Percentiles rank a stretch among this genome's conserved stretches.
Conservation (phyloP, 2,888 invertebrate species). For the Drosophila melanocephala region DNA sequence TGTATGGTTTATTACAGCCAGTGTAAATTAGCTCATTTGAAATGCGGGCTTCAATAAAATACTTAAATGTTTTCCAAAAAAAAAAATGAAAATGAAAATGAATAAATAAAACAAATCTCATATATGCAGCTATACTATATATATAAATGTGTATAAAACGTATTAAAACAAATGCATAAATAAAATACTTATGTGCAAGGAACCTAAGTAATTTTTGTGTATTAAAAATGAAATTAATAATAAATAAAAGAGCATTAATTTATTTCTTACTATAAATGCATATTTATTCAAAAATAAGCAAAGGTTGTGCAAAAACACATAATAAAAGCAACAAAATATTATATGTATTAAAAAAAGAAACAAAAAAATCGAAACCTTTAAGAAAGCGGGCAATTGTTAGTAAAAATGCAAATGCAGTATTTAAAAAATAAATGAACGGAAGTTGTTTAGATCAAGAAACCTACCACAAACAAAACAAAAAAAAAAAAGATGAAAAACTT, state of each 20-base stretch:
- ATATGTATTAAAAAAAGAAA: constrained; percentile 53
- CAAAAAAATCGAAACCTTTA: constrained; percentile 46
- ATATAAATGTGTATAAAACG: constrained; percentile 58
- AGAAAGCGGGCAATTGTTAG: constrained; percentile 64
- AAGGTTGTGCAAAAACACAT: constrained; percentile 81
- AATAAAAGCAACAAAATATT: constrained; percentile 70
- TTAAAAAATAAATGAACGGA: constrained; percentile 32
- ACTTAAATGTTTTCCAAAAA: constrained; percentile 69
- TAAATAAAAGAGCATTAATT: constrained; percentile 75
- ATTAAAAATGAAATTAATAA: constrained; percentile 59
- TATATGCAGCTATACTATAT: constrained; percentile 74
- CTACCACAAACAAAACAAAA: constrained; percentile 49
- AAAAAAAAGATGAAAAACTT: constrained; percentile 46
- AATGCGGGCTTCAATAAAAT: constrained; percentile 39
- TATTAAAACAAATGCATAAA: constrained; percentile 48
- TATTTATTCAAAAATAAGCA: constrained; percentile 81
- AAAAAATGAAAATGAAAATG: constrained; percentile 11
- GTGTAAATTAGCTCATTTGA: constrained; percentile 44
- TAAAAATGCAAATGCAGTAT: constrained; percentile 49
- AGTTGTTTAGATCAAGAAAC: constrained; percentile 57
- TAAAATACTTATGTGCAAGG: constrained; percentile 55
- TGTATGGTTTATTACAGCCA: constrained; percentile 30
- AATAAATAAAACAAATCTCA: constrained; percentile 30
- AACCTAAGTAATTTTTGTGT: constrained; percentile 63
- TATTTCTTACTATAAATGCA: constrained; percentile 82